Base-by-base conservation (phyloP, 2,113 vertebrate species). In the Taxidea taxus region DNA sequence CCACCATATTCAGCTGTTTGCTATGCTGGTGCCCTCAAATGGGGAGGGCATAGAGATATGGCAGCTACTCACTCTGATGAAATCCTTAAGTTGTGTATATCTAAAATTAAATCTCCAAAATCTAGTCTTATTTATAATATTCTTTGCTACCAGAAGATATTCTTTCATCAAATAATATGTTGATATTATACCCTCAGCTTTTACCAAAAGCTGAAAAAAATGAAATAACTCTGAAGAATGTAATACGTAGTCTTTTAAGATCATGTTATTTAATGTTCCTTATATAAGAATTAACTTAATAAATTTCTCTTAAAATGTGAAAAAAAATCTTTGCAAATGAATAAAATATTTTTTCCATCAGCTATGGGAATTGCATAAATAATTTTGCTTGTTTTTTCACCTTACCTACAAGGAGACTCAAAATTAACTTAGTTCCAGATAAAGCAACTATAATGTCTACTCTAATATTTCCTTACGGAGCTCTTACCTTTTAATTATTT, bases 321-420 rank as follows among this genome's bases (percentile, higher is more conserved):
- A 96, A 95, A 80, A 56, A 90, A 8, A n/a, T 74, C 9, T 93
- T 87, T 92, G 84, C 31, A 91, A 60, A 66, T 92, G n/a, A 88
- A 77, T 51, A 42, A 39, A 91, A 60, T 39, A 75, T 37, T 78
- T 78, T 75, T 87, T 4, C 13, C 21, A 68, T 88, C 75, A 75
- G 39, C 56, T 89, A 44, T 70, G 23, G 10, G 4, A 91, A 97
- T 64, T 64, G 2, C 13, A 93, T 62, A 81, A 44, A 64, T 27
- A 4, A 87, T 49, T 83, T 77, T 60, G 34, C 29, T 68, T 62
- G 14, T 5, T 58, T 89, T 89, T 88, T 94, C 34, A 23, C 15
- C 58, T 89, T 89, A 49, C 23, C 34, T 87, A 80, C 7, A 70
- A 80, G 25, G 16, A 89, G 18, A 2, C 9, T 82, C 13, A 91